Base-by-base conservation (phyloP, 2,888 invertebrate species). In the Sceliomorpha sp. region DNA sequence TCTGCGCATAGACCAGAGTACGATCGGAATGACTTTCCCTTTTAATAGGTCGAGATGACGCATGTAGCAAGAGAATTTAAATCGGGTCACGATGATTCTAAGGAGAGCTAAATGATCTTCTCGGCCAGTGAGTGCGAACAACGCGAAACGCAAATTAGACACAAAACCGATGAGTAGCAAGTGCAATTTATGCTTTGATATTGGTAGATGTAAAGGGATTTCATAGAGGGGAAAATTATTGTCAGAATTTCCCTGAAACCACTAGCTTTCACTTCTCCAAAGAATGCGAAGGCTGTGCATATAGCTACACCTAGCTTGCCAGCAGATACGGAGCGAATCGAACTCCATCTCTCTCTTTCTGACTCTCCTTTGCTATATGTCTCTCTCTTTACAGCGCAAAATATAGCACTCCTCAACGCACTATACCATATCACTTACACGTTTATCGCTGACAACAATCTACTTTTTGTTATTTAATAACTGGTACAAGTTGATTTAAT, bases 161-260 rank as follows among this genome's bases (percentile, higher is more conserved):
- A 12, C 31, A 14, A 39, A 53, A 47, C 26, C 55, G 50, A 56
- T 56, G 56, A 64, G 56, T 26, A 55, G 44, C 56, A 64, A 50
- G 63, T 56, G 56, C 48, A 50, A 48, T 64, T 64, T 44, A 40
- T 32, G 12, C 12, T 15, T 40, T 53, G 62, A 62, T 51, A 47
- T 56, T 50, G 55, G 48, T 63, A 53, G n/a, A n/a, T n/a, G n/a
- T n/a, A n/a, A n/a, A n/a, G n/a, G n/a, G n/a, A n/a, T n/a, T n/a
- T n/a, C n/a, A n/a, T n/a, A 26, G 39, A 37, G 59, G 32, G 68
- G 68, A 60, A 62, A 63, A 68, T 69, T 51, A 72, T 69, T 72
- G 59, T 72, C 68, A 81, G 84, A 85, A 84, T 84, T 84, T 84
- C 82, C 84, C 84, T 84, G 81, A 82, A 84, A 83, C 81, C 79